A percentile compares a stretch with the other conserved stretches of the same genome.
Evolutionary conservation across 2,113 vertebrate genomes (phyloP).

Genomic region (Labeo catla): DNA sequence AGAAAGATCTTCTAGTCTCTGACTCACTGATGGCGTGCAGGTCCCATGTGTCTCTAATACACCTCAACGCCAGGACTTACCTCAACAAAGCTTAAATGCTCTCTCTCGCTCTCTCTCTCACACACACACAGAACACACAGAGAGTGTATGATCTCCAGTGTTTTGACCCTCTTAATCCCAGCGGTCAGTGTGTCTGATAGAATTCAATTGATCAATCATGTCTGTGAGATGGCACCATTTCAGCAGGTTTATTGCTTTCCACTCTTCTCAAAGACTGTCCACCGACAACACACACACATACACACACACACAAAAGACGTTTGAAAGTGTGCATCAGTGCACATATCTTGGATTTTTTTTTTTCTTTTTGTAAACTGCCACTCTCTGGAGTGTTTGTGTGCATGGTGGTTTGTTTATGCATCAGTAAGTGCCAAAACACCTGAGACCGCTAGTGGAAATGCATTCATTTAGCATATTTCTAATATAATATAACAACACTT

Average conservation of each 20-base stretch:
- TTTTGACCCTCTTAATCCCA: slow-evolving; percentile 99
- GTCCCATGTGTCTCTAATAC: slow-evolving; percentile 55
- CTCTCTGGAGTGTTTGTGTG: neutral
- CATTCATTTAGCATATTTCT: neutral
- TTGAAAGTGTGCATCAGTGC: neutral
- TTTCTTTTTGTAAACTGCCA: neutral
- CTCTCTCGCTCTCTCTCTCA: slow-evolving; percentile 10
- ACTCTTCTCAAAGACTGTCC: slow-evolving; percentile 81
- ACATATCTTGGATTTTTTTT: neutral
- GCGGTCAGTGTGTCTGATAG: slow-evolving; percentile 97
- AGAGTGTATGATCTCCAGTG: slow-evolving; percentile 87
- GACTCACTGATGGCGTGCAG: neutral
- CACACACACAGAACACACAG: slow-evolving; percentile 57
- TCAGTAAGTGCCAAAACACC: neutral
- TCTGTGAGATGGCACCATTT: slow-evolving; percentile 99
- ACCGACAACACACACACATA: slow-evolving; percentile 15
- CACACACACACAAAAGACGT: slow-evolving; percentile 42
- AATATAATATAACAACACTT: neutral
- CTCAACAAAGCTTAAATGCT: slow-evolving; percentile 36
- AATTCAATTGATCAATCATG: slow-evolving; percentile 99
- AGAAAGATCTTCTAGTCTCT: neutral
- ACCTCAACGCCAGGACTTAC: slow-evolving; percentile 10
- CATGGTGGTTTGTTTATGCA: neutral
- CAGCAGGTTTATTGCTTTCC: slow-evolving; percentile 98
- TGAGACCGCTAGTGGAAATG: neutral